Conservation (phyloP, 2,113 vertebrate genomes). For the Thunnus thynnus region DNA sequence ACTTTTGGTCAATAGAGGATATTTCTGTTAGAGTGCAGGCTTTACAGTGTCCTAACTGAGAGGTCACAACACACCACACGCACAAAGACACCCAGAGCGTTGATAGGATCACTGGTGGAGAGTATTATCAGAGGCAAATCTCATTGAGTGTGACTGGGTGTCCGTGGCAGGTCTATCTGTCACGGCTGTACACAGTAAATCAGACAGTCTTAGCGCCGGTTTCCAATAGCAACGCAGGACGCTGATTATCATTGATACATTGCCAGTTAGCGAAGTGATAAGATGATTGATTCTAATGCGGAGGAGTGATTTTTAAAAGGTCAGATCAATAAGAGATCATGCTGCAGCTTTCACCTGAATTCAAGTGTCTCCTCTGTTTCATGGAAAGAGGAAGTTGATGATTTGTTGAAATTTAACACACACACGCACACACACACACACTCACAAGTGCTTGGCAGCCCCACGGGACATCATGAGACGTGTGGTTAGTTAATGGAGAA, state of each 20-base stretch:
- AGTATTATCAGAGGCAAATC: constrained; percentile 50
- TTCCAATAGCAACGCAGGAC: constrained; percentile 18
- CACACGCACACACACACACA: background rate
- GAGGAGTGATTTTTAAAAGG: constrained; percentile 12
- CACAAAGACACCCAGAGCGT: constrained; percentile 4
- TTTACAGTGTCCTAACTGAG: constrained; percentile 17
- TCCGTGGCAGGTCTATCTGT: constrained; percentile 28
- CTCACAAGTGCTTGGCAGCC: background rate
- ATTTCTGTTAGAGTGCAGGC: constrained; percentile 5
- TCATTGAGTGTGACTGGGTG: constrained; percentile 30
- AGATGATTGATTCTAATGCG: constrained; percentile 23
- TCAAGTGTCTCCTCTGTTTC: background rate
- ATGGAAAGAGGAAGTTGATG: constrained; percentile 1
- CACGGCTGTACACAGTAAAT: constrained; percentile 13
- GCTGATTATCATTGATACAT: constrained; percentile 12
- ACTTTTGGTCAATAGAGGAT: background rate
- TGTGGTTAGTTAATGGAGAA: constrained; percentile 20
- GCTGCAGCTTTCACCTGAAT: constrained; percentile 4
- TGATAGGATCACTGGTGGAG: constrained; percentile 52
- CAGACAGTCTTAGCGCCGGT: constrained; percentile 16
- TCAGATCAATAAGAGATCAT: background rate
- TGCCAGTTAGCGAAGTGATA: background rate
- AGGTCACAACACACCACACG: constrained; percentile 20
- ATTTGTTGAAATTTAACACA: constrained; percentile 7
- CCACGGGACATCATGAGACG: background rate